Conservation (phyloP, 2,113 vertebrate species). For the Pristiophorus japonicus region DNA sequence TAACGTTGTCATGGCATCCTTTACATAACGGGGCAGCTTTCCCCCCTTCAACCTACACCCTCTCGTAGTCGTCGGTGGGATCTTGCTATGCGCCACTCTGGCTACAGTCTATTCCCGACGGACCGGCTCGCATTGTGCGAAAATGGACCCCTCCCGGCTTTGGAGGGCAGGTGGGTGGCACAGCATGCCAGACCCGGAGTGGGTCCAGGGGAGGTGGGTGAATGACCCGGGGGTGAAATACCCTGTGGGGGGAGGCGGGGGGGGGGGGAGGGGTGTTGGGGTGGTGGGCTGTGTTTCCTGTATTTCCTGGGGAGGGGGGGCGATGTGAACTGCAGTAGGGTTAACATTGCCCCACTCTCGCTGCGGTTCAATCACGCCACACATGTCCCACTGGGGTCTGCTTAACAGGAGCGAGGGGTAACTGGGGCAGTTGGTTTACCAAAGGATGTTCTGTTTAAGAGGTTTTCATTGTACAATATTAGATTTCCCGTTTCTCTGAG, state of each 20-base stretch:
- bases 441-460: constrained; percentile 11
- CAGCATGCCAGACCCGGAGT: not conserved
- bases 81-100: not conserved
- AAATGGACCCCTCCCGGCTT: not conserved
- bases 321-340: not conserved
- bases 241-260: no score
- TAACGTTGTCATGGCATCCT: no score
- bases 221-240: no score
- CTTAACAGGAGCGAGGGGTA: not conserved
- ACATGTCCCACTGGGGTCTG: not conserved
- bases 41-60: no score
- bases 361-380: not conserved
- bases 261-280: not conserved
- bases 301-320: no score
- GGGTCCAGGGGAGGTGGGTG: not conserved
- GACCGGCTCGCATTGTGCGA: no score
- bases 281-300: no score
- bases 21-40: no score
- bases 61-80: not conserved
- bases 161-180: not conserved
- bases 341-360: not conserved
- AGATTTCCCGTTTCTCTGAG: not conserved
- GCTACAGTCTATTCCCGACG: no score
- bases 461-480: not conserved
- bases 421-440: not conserved